Evolutionary conservation across 2,888 invertebrate genomes (phyloP).

Genomic region (Clitarchus hookeri): DNA sequence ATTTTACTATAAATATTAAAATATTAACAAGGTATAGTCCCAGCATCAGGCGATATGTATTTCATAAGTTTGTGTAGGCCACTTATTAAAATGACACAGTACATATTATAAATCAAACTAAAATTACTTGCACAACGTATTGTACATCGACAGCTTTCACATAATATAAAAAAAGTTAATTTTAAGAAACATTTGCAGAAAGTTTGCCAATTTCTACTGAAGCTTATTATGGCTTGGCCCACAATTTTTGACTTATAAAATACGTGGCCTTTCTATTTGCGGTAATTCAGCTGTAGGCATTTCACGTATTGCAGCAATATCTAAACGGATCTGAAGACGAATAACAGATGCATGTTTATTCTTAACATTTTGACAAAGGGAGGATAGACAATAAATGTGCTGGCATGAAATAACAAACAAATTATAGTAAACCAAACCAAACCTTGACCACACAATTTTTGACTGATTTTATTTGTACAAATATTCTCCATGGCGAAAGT

Average conservation of each 20-base stretch:
- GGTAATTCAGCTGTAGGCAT: no score
- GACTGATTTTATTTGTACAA: no score
- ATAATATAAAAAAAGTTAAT: background rate
- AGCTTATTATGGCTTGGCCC: conserved; percentile 3
- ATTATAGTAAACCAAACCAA: no score
- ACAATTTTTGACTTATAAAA: background rate
- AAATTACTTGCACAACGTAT: background rate
- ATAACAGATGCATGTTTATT: no score
- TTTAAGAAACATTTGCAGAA: background rate
- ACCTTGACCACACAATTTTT: no score
- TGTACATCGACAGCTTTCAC: background rate
- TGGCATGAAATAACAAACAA: no score
- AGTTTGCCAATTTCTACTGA: background rate
- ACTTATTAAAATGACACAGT: background rate
- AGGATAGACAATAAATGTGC: no score
- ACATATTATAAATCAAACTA: background rate
- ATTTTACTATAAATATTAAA: conserved; percentile 20
- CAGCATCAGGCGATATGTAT: conserved; percentile 44
- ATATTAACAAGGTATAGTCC: conserved; percentile 38
- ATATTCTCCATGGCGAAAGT: no score
- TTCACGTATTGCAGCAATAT: no score
- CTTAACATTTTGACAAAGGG: no score
- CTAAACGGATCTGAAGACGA: no score
- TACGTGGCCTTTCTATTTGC: no score
- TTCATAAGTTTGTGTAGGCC: conserved; percentile 24